A percentile compares a stretch with the other conserved stretches of the same genome.
Conservation (phyloP, 1,140 invertebrate genomes). For the Apis mellifera region Amel_HAv3.1 CM009940.2:8471501-8472000, state of each 20-base stretch:
- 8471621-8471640: neutral
- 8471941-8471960: neutral
- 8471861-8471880: neutral
- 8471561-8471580: slow-evolving; percentile 16
- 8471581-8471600: neutral
- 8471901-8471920: slow-evolving; percentile 9
- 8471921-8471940: neutral
- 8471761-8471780: neutral
- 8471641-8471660: too few relatives aligned
- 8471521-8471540: slow-evolving; percentile 12
- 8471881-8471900: neutral
- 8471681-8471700: too few relatives aligned
- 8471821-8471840: too few relatives aligned
- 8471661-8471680: too few relatives aligned
- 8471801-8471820: too few relatives aligned
- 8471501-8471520: slow-evolving; percentile 4
- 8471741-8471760: neutral
- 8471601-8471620: neutral
- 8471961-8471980: neutral
- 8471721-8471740: neutral
- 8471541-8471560: slow-evolving; percentile 29
- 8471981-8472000: neutral
- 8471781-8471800: too few relatives aligned
- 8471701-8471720: too few relatives aligned
- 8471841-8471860: neutral